These are phyloP conservation scores for Peucedramus taeniatus DNA, from an alignment of 2,113 vertebrate species.

Conservation along the genomic window DNA sequence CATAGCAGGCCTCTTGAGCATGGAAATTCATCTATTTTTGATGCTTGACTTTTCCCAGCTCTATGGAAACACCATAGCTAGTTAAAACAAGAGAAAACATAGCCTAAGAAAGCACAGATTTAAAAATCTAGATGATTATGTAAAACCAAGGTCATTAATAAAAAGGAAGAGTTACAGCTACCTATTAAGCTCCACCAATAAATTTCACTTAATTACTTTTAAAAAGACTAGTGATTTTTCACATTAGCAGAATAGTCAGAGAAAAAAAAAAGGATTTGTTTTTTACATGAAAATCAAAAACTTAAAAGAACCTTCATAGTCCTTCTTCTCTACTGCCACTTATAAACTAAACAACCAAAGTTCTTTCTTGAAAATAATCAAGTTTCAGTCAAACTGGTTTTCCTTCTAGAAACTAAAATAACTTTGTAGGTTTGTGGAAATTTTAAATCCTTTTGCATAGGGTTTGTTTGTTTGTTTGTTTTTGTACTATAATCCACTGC, in stretches of 20 bases:
- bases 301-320: background rate
- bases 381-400: background rate
- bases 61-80: background rate
- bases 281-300: background rate
- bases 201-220: background rate
- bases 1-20: background rate
- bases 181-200: background rate
- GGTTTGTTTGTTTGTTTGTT: too few species aligned
- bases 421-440: background rate
- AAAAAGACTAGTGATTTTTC: background rate
- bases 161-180: background rate
- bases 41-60: background rate
- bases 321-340: background rate
- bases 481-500: background rate
- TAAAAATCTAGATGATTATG: background rate
- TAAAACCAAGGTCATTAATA: background rate
- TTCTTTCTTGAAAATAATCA: background rate
- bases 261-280: rapidly evolving
- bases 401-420: background rate
- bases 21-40: background rate
- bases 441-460: background rate
- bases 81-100: background rate
- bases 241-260: background rate
- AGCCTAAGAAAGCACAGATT: background rate
- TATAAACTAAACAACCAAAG: background rate